Evolutionary conservation across 2,113 vertebrate species (phyloP).

Genomic region (Mugil cephalus): DNA sequence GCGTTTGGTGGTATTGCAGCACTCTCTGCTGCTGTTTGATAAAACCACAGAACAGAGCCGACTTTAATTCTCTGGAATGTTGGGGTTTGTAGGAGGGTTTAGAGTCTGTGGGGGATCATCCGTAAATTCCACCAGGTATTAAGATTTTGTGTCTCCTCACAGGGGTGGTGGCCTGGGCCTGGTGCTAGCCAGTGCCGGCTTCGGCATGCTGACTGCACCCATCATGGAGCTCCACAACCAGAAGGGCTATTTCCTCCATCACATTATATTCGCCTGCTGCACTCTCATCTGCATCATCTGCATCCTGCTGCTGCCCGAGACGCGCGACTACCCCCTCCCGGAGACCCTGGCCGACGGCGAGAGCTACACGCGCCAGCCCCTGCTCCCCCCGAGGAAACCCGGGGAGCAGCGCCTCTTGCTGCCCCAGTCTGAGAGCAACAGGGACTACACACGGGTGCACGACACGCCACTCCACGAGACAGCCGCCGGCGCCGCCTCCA

Average conservation of each 20-base stretch:
- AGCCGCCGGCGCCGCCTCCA: conserved; percentile 70
- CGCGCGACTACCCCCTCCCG: conserved; percentile 91
- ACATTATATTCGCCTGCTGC: conserved; percentile 99
- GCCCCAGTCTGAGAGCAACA: conserved; percentile 88
- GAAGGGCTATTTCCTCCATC: conserved; percentile 98
- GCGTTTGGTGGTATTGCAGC: conserved; percentile 58
- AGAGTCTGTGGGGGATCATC: background rate
- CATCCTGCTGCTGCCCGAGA: conserved; percentile 95
- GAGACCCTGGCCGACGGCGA: conserved; percentile 93
- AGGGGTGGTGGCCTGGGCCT: conserved; percentile 95
- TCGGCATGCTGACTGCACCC: conserved; percentile 95
- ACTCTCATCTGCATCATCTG: conserved; percentile 99
- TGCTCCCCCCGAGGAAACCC: conserved; percentile 88
- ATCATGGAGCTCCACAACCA: conserved; percentile 99
- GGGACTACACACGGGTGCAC: conserved; percentile 89
- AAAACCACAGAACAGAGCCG: conserved; percentile 38
- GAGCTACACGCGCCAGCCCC: conserved; percentile 91
- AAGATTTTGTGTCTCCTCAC: conserved; percentile 14
- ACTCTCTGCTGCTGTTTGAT: conserved; percentile 63
- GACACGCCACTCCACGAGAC: conserved; percentile 83
- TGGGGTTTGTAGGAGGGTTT: background rate
- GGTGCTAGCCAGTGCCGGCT: conserved; percentile 95
- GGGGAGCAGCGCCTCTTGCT: conserved; percentile 90
- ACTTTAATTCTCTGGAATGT: background rate
- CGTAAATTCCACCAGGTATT: conserved; percentile 2